Evolutionary conservation across 2,888 invertebrate genomes (phyloP).

Genomic region (Caenorhabditis sinica): DNA sequence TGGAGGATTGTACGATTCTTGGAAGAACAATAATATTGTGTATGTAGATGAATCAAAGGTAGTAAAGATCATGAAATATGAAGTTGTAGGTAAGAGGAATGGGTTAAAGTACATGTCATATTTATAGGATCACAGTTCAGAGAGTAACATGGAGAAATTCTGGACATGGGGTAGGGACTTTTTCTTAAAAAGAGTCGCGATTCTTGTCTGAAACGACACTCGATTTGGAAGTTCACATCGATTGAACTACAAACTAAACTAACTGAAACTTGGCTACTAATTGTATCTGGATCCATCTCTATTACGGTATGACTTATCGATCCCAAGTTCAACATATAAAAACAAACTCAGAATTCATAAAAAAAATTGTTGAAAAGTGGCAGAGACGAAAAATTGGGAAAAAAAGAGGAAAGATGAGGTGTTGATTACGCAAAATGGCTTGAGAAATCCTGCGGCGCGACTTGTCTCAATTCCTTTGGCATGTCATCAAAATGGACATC

Average conservation of each 20-base stretch:
- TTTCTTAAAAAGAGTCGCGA: too few relatives aligned
- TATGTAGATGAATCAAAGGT: not conserved
- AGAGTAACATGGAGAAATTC: not conserved
- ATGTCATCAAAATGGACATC: slow-evolving; percentile 62
- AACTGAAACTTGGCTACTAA: too few relatives aligned
- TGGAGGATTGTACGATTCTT: slow-evolving; percentile 36
- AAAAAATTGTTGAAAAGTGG: not conserved
- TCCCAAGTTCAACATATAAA: too few relatives aligned
- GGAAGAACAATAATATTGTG: slow-evolving; percentile 23
- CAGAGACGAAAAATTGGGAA: not conserved
- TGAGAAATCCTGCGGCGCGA: slow-evolving; percentile 12
- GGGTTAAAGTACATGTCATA: not conserved
- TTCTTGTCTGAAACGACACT: too few relatives aligned
- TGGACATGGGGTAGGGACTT: too few relatives aligned
- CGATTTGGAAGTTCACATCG: too few relatives aligned
- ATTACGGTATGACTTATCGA: too few relatives aligned
- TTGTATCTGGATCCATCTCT: too few relatives aligned
- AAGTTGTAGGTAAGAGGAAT: not conserved
- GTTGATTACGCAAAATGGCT: slow-evolving; percentile 54
- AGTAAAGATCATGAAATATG: slow-evolving; percentile 10
- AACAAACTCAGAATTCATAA: not conserved
- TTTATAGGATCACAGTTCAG: not conserved
- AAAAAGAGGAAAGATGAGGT: slow-evolving; percentile 34
- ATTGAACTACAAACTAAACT: too few relatives aligned
- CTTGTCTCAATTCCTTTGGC: slow-evolving; percentile 39